Evolutionary conservation across 2,797 vertebrate genomes (phyloP).

Genomic region (Phylloscopus collybita): DNA sequence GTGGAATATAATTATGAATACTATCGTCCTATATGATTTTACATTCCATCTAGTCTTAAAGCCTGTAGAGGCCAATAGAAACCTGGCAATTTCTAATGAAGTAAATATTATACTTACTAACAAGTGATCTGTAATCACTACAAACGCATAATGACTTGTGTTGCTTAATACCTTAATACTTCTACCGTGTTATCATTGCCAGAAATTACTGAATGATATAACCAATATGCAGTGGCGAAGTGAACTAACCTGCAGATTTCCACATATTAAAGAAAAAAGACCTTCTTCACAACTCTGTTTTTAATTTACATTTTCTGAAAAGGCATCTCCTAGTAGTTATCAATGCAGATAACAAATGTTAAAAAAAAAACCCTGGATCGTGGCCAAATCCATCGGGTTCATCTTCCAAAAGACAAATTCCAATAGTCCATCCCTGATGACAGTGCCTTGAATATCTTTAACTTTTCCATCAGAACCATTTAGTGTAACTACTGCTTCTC

Average conservation of each 20-base stretch:
- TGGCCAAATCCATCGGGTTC: constrained; percentile 69
- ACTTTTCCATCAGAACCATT: constrained; percentile 79
- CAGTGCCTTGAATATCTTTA: constrained; percentile 77
- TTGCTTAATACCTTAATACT: background rate
- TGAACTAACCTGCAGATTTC: background rate
- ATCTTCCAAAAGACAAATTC: constrained; percentile 64
- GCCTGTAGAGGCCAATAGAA: background rate
- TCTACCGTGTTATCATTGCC: background rate
- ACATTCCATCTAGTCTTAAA: background rate
- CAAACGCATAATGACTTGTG: background rate
- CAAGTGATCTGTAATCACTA: background rate
- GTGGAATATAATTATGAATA: background rate
- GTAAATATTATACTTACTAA: background rate
- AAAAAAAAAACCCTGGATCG: constrained; percentile 38
- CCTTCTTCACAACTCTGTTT: background rate
- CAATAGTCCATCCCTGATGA: constrained; percentile 73
- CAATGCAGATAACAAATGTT: constrained; percentile 60
- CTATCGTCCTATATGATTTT: background rate
- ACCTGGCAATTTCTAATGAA: background rate
- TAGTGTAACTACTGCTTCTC: constrained; percentile 73
- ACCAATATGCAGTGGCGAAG: background rate
- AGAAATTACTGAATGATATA: constrained; percentile 8
- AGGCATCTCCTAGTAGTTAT: constrained; percentile 38
- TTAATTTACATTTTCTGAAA: constrained; percentile 61
- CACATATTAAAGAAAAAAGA: background rate